Conservation (phyloP, 2,888 invertebrate species). For the Bellardia bayeri region DNA sequence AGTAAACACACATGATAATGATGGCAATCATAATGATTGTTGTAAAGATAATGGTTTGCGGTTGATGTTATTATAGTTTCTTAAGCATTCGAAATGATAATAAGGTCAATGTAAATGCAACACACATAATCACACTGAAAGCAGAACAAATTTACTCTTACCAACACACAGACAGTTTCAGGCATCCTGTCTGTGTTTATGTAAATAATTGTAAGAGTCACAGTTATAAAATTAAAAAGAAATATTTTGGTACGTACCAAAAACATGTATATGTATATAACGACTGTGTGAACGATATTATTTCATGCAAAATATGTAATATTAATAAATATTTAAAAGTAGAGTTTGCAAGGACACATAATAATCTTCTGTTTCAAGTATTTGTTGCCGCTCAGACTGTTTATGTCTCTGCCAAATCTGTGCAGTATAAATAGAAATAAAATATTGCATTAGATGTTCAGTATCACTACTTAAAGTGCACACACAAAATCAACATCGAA, state of each 20-base stretch:
- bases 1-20: conserved; percentile 3
- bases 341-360: too few relatives aligned
- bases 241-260: not conserved
- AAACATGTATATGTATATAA: not conserved
- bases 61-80: not conserved
- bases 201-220: not conserved
- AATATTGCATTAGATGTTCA: conserved; percentile 33
- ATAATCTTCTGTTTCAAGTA: not conserved
- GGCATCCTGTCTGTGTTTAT: conserved; percentile 1
- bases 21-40: conserved; percentile 24
- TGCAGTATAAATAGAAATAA: conserved; percentile 11
- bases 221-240: conserved; percentile 8
- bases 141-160: conserved; percentile 16
- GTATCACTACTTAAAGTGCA: not conserved
- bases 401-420: not conserved
- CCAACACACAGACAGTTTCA: conserved; percentile 8
- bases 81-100: conserved; percentile 1
- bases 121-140: conserved; percentile 4
- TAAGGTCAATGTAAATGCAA: conserved; percentile 53
- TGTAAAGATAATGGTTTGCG: not conserved
- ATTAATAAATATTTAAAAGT: too few relatives aligned
- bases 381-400: not conserved
- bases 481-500: not conserved
- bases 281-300: too few relatives aligned
- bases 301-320: too few relatives aligned